phyloP scores from a whole-genome alignment of 64 coral and sea anemone genomes.

The Dendrophyllia cribrosa region DNA sequence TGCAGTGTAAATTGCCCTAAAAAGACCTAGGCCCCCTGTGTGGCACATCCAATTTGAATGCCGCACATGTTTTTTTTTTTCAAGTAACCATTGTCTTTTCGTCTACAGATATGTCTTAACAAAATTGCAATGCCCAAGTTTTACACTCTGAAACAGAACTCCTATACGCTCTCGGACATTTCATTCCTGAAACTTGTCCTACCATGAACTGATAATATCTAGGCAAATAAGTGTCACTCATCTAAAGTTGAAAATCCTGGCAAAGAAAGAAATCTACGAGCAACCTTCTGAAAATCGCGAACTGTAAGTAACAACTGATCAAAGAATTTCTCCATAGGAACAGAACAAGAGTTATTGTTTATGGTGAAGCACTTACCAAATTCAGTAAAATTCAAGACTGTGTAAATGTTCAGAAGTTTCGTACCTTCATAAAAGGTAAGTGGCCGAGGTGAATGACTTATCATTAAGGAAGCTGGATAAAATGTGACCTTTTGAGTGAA shows the following conservation, averaged over 20 bases:
- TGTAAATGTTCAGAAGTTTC: conserved; percentile 22
- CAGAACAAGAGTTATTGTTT: conserved; percentile 35
- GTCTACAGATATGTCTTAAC: neutral
- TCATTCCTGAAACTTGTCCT: conserved; percentile 3
- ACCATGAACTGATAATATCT: conserved; percentile 38
- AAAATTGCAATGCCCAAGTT: neutral
- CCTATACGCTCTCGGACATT: neutral
- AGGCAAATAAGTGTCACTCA: conserved; percentile 36
- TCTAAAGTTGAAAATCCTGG: conserved; percentile 57
- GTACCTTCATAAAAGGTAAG: conserved; percentile 51
- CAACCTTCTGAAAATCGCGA: conserved; percentile 11
- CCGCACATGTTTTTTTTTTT: neutral
- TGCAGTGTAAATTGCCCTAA: neutral
- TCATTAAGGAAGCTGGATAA: conserved; percentile 41
- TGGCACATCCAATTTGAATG: conserved; percentile 11
- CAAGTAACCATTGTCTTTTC: neutral
- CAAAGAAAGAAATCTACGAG: neutral
- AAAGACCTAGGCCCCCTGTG: neutral
- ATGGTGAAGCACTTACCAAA: neutral
- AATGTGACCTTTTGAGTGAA: neutral
- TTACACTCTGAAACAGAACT: conserved; percentile 20
- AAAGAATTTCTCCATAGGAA: conserved; percentile 1
- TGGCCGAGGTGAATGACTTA: conserved; percentile 21
- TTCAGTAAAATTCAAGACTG: neutral
- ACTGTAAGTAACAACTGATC: neutral